Conservation (phyloP, 2,888 invertebrate genomes). For the Calameuta filiformis region DNA sequence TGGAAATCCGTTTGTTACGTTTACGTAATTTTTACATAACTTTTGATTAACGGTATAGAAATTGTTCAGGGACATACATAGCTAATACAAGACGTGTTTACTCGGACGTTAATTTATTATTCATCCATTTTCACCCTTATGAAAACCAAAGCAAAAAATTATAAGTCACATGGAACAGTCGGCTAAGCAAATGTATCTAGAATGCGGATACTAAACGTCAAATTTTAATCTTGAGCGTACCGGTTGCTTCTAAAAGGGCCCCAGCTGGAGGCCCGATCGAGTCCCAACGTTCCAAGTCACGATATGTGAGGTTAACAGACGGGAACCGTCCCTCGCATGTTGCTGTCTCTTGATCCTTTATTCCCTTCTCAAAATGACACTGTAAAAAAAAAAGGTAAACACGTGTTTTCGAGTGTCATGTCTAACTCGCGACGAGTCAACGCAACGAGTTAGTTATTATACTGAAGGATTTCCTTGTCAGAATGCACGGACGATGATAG, state of each 20-base stretch:
- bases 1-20: neutral
- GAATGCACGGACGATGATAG: conserved; percentile 4
- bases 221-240: neutral
- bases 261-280: neutral
- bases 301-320: conserved; percentile 20
- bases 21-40: neutral
- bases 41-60: neutral
- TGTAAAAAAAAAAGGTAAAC: conserved; percentile 35
- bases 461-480: conserved; percentile 20
- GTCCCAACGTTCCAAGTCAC: conserved; percentile 26
- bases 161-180: conserved; percentile 10
- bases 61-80: neutral
- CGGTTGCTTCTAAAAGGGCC: neutral
- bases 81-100: neutral
- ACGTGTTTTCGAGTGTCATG: conserved; percentile 40
- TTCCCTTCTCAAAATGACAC: conserved; percentile 33
- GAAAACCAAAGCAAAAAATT: neutral
- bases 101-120: neutral
- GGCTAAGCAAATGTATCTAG: conserved; percentile 38
- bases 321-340: conserved; percentile 23
- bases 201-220: neutral
- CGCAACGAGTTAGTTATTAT: conserved; percentile 18
- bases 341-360: conserved; percentile 27
- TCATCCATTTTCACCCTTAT: conserved; percentile 15
- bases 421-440: conserved; percentile 22